Conservation (phyloP, 2,113 vertebrate species). For the Machaerirhynchus nigripectus region DNA sequence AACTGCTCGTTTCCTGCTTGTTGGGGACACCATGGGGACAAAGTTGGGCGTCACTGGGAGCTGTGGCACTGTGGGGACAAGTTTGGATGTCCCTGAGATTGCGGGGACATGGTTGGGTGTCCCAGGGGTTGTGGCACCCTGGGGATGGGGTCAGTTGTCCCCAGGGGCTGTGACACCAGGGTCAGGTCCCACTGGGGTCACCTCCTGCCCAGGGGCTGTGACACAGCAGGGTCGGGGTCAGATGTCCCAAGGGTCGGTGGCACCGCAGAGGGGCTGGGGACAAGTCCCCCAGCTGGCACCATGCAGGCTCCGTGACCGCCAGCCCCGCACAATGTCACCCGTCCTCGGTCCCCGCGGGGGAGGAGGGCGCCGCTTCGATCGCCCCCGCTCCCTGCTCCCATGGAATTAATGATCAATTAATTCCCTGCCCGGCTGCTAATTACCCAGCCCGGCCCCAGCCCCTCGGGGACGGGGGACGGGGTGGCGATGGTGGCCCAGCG, state of each 20-base stretch:
- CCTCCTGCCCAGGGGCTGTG: not conserved
- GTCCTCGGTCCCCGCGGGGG: not conserved
- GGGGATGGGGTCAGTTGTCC: not conserved
- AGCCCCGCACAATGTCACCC: not conserved
- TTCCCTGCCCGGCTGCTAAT: not conserved
- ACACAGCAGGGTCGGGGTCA: not conserved
- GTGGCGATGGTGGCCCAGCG: not conserved
- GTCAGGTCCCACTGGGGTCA: not conserved
- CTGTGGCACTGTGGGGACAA: not conserved
- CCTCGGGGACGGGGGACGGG: not conserved
- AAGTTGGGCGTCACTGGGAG: not conserved
- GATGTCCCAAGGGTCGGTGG: not conserved
- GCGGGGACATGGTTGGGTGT: not conserved
- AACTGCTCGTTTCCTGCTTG: not conserved
- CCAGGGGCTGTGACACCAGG: not conserved
- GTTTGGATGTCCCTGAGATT: not conserved
- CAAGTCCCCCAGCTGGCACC: fast-evolving
- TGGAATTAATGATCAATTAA: not conserved
- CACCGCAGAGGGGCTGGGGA: not conserved
- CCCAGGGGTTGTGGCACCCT: not conserved
- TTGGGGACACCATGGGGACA: not conserved
- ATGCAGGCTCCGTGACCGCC: not conserved
- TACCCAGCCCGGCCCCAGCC: not conserved
- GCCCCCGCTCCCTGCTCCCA: not conserved
- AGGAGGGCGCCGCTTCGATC: not conserved